These are phyloP conservation scores for Ectemnius lituratus DNA, from an alignment of 2,888 invertebrate genomes.

Conservation along the genomic window DNA sequence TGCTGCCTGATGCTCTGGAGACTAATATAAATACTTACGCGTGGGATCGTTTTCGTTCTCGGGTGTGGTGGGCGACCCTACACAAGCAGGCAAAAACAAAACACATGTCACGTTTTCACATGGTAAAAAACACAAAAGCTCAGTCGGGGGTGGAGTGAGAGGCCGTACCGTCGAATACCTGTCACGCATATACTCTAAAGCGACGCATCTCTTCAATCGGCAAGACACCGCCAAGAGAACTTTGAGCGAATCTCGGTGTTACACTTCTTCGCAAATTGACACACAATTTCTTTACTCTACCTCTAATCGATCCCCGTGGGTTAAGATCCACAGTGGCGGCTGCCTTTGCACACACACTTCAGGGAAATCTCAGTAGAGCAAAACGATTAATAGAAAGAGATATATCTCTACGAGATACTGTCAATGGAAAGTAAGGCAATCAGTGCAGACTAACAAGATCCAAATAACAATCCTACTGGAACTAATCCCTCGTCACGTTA, in stretches of 20 bases:
- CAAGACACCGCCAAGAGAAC: constrained; percentile 3
- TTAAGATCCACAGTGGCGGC: neutral
- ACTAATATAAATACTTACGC: constrained; percentile 77
- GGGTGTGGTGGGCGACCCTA: constrained; percentile 79
- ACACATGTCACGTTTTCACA: constrained; percentile 76
- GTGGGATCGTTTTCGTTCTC: constrained; percentile 79
- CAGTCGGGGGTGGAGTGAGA: constrained; percentile 64
- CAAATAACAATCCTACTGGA: neutral
- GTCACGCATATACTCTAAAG: constrained; percentile 37
- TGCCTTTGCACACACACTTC: constrained; percentile 7
- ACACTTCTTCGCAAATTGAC: too few species aligned
- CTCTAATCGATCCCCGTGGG: too few species aligned
- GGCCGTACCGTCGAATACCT: constrained; percentile 32
- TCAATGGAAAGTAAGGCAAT: neutral
- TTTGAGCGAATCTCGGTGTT: too few species aligned
- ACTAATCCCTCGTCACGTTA: neutral
- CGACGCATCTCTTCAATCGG: constrained; percentile 13
- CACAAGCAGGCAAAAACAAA: constrained; percentile 77
- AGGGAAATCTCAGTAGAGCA: neutral
- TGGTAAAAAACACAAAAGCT: constrained; percentile 73
- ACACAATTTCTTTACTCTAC: too few species aligned
- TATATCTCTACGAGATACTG: neutral
- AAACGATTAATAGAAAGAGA: neutral
- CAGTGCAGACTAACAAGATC: neutral
- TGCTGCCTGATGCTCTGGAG: constrained; percentile 36